Percentiles rank a stretch among this genome's conserved stretches.
These are phyloP conservation scores for Drosophila subobscura DNA, from an alignment of 1,140 invertebrate genomes.

Conservation along the genomic window DNA sequence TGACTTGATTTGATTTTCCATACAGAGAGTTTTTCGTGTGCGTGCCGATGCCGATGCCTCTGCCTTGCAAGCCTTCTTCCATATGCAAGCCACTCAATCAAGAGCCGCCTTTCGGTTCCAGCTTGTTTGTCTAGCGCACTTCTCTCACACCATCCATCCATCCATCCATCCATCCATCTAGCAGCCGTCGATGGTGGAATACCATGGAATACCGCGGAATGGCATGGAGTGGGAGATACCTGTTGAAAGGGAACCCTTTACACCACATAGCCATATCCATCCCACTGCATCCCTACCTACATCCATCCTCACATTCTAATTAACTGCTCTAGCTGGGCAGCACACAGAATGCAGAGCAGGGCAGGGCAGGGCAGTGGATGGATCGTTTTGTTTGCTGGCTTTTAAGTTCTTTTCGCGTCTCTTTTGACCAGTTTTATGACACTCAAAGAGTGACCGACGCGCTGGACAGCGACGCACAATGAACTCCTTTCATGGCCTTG, in stretches of 20 bases:
- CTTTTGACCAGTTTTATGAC: conserved; percentile 60
- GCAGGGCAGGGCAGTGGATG: conserved; percentile 20
- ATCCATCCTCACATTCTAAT: conserved; percentile 65
- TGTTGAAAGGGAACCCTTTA: conserved; percentile 11
- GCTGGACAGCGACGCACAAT: conserved; percentile 58
- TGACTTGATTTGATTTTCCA: conserved; percentile 80
- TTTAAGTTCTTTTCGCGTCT: conserved; percentile 51
- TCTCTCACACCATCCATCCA: conserved; percentile 21
- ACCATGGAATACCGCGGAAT: conserved; percentile 21
- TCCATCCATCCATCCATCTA: too few species aligned
- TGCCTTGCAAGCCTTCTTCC: conserved; percentile 15
- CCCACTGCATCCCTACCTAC: conserved; percentile 20
- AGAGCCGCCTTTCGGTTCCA: conserved; percentile 61
- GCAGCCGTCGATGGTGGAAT: conserved; percentile 13
- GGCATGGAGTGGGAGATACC: conserved; percentile 27
- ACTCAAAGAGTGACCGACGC: conserved; percentile 76
- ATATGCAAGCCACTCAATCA: conserved; percentile 66
- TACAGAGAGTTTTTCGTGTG: conserved; percentile 46
- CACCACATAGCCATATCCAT: neutral
- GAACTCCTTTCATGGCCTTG: conserved; percentile 80
- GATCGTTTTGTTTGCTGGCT: conserved; percentile 70
- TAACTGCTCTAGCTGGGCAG: conserved; percentile 79
- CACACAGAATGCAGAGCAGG: conserved; percentile 71
- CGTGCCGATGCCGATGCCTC: conserved; percentile 34
- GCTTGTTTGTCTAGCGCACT: conserved; percentile 76